Conservation (phyloP, 1,140 invertebrate species). For the Scaptomyza montana region DNA sequence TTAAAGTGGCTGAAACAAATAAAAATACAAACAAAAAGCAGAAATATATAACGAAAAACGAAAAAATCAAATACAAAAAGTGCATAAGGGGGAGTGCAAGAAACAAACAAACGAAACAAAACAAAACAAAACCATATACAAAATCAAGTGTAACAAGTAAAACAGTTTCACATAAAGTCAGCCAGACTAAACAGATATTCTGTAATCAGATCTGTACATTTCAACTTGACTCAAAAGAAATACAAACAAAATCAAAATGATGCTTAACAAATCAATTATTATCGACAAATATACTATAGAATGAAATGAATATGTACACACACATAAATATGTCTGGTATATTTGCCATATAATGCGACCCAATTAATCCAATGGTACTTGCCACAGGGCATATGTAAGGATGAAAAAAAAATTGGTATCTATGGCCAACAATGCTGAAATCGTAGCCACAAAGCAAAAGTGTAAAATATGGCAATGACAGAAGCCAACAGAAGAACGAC, state of each 20-base stretch:
- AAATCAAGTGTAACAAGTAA: slow-evolving; percentile 43
- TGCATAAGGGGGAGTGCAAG: slow-evolving; percentile 49
- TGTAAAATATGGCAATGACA: slow-evolving; percentile 70
- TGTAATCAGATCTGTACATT: neutral
- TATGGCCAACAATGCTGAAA: slow-evolving; percentile 36
- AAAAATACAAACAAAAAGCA: slow-evolving; percentile 17
- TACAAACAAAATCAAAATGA: too few relatives aligned
- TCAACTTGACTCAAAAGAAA: too few relatives aligned
- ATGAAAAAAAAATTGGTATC: slow-evolving; percentile 1
- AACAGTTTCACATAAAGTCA: neutral
- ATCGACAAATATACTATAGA: too few relatives aligned
- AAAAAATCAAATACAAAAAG: slow-evolving; percentile 18
- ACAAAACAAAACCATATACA: slow-evolving; percentile 25
- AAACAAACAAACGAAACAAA: slow-evolving; percentile 46
- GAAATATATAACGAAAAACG: neutral
- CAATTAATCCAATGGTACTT: too few relatives aligned
- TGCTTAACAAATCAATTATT: too few relatives aligned
- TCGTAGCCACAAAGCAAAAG: slow-evolving; percentile 40
- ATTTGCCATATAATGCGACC: too few relatives aligned
- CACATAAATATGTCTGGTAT: too few relatives aligned
- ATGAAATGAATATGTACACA: too few relatives aligned
- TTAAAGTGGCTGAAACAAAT: slow-evolving; percentile 45
- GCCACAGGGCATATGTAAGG: neutral
- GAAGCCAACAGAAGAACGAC: slow-evolving; percentile 11
- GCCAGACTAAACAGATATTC: slow-evolving; percentile 13